Evolutionary conservation across 2,797 vertebrate species (phyloP).

Genomic region (Onychomys leucogaster): DNA sequence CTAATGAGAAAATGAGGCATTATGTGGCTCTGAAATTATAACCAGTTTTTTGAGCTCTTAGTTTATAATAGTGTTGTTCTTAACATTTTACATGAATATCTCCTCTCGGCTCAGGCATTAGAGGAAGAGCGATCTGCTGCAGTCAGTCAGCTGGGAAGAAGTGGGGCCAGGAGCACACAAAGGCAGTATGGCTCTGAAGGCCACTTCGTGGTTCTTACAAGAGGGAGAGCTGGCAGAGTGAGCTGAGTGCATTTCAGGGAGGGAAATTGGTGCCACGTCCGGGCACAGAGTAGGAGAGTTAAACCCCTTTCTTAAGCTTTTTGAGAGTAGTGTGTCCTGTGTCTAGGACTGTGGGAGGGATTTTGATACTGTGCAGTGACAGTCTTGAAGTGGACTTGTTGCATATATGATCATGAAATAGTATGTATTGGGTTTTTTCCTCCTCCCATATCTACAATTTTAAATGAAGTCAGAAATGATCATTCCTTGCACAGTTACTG

Average conservation of each 20-base stretch:
- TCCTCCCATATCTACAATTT: not conserved
- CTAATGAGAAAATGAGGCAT: not conserved
- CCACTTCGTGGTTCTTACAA: not conserved
- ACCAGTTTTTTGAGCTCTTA: not conserved
- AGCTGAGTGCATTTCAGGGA: not conserved
- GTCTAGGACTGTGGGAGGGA: not conserved
- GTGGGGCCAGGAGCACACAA: not conserved
- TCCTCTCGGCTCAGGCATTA: not conserved
- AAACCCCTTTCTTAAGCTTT: slow-evolving; percentile 18
- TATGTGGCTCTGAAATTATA: slow-evolving; percentile 38
- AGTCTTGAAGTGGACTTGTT: slow-evolving; percentile 46
- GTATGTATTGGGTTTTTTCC: not conserved
- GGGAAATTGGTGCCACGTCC: not conserved
- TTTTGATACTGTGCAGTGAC: slow-evolving; percentile 9
- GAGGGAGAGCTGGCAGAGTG: slow-evolving; percentile 17
- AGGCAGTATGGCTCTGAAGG: not conserved
- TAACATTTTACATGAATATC: not conserved
- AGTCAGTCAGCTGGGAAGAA: not conserved
- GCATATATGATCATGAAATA: slow-evolving; percentile 24
- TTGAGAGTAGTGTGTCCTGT: slow-evolving; percentile 29
- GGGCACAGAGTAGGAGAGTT: not conserved
- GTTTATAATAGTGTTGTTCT: not conserved
- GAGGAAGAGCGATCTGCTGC: not conserved
- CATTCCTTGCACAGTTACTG: slow-evolving; percentile 11
- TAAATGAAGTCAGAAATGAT: slow-evolving; percentile 41